Evolutionary conservation across 2,113 vertebrate species (phyloP).

Genomic region (Austrofundulus limnaeus): DNA sequence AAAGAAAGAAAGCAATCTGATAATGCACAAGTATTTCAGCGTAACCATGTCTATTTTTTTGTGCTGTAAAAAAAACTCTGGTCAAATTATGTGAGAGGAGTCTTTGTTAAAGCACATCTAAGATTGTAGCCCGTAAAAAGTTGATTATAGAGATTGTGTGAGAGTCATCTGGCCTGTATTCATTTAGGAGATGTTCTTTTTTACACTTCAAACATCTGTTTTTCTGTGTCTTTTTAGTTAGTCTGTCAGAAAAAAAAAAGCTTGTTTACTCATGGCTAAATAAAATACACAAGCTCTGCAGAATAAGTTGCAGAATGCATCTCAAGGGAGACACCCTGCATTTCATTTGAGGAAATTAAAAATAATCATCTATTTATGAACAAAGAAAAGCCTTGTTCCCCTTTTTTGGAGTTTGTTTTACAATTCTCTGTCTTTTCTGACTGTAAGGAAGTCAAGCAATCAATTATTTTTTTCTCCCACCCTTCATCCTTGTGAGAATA

Average conservation of each 20-base stretch:
- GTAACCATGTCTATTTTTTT: constrained; percentile 12
- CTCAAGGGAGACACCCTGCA: constrained; percentile 68
- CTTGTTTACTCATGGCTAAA: constrained; percentile 63
- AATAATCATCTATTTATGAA: constrained; percentile 81
- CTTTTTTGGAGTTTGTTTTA: constrained; percentile 52
- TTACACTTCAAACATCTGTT: constrained; percentile 64
- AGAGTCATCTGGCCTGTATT: constrained; percentile 16
- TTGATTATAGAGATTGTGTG: not conserved
- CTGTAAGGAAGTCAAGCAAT: constrained; percentile 55
- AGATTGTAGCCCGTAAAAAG: not conserved
- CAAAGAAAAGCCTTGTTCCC: constrained; percentile 61
- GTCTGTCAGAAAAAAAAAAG: constrained; percentile 41
- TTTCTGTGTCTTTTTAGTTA: constrained; percentile 60
- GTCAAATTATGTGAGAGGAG: constrained; percentile 8
- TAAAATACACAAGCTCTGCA: constrained; percentile 56
- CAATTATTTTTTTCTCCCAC: constrained; percentile 48
- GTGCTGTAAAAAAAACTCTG: not conserved
- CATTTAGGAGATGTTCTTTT: constrained; percentile 25
- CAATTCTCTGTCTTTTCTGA: constrained; percentile 53
- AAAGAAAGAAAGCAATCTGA: too few relatives aligned
- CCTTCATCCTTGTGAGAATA: constrained; percentile 64
- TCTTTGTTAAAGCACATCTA: not conserved
- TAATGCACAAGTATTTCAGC: constrained; percentile 1
- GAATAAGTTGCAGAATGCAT: constrained; percentile 57
- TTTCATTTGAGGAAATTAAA: constrained; percentile 81